phyloP scores from a whole-genome alignment of 2,888 invertebrate genomes.

The Aplocera efformata region DNA sequence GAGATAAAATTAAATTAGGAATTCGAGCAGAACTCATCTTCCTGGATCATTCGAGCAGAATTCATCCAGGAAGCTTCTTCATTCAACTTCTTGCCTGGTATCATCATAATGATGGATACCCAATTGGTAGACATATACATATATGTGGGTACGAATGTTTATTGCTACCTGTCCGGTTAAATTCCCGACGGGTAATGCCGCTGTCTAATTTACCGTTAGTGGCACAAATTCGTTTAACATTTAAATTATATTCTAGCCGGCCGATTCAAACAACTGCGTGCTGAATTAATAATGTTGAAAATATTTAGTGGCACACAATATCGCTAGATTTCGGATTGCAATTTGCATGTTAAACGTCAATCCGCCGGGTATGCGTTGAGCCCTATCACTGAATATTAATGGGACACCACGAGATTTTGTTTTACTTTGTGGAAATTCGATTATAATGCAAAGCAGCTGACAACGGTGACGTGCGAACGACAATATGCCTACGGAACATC shows the following conservation, averaged over 20 bases:
- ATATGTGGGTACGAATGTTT: constrained; percentile 21
- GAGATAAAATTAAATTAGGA: no score
- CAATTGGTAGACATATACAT: neutral
- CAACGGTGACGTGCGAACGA: constrained; percentile 24
- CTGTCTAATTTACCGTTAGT: constrained; percentile 67
- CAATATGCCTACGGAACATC: constrained; percentile 9
- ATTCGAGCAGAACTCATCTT: no score
- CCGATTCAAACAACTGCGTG: constrained; percentile 71
- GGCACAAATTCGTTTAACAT: constrained; percentile 75
- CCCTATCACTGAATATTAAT: constrained; percentile 79
- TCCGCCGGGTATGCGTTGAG: constrained; percentile 71
- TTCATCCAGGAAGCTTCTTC: no score
- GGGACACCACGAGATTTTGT: constrained; percentile 74
- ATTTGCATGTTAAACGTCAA: constrained; percentile 80
- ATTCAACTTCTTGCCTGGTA: no score
- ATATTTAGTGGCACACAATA: constrained; percentile 76
- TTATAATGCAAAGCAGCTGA: constrained; percentile 77
- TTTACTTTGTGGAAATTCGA: constrained; percentile 77
- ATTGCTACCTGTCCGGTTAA: constrained; percentile 57
- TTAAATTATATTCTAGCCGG: constrained; percentile 74
- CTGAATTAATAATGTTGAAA: constrained; percentile 74
- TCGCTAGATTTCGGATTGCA: constrained; percentile 77
- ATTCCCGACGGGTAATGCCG: constrained; percentile 53
- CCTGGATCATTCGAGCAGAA: no score
- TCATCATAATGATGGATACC: no score